Conservation (phyloP, 2,113 vertebrate genomes). For the Oreochromis niloticus region DNA sequence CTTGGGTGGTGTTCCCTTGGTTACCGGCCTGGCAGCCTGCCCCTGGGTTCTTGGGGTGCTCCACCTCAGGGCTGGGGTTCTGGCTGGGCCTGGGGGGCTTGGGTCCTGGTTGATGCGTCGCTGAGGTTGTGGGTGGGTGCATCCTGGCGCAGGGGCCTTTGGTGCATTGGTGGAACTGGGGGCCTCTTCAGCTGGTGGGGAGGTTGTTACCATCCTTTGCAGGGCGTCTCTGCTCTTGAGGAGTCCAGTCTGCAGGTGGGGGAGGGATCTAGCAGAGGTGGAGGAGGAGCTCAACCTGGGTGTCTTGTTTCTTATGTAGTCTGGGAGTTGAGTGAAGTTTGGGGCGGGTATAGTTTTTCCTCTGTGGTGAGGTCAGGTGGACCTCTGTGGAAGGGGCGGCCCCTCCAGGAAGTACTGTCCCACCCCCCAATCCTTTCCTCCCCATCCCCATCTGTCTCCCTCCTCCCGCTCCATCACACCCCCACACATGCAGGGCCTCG, state of each 20-base stretch:
- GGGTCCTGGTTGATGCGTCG: accelerated
- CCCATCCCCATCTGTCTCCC: neutral
- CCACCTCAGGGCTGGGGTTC: neutral
- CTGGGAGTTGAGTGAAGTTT: accelerated
- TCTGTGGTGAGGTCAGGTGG: accelerated
- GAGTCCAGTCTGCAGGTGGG: neutral
- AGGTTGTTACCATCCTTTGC: neutral
- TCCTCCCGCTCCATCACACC: accelerated
- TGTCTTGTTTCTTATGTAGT: neutral
- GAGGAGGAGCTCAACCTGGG: no score
- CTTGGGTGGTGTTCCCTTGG: neutral
- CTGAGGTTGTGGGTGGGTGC: neutral
- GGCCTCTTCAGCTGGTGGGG: neutral
- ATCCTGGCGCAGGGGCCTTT: neutral
- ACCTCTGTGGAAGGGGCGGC: neutral
- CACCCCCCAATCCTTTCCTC: neutral
- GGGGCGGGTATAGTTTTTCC: neutral
- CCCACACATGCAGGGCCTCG: neutral
- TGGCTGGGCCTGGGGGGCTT: neutral
- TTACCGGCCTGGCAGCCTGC: accelerated
- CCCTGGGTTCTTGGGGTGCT: neutral
- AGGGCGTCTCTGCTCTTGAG: neutral
- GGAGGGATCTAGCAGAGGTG: no score
- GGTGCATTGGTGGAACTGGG: neutral
- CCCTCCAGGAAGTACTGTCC: accelerated